These are phyloP conservation scores for Danio jaintianensis DNA, from an alignment of 2,797 vertebrate genomes.

Conservation along the genomic window DNA sequence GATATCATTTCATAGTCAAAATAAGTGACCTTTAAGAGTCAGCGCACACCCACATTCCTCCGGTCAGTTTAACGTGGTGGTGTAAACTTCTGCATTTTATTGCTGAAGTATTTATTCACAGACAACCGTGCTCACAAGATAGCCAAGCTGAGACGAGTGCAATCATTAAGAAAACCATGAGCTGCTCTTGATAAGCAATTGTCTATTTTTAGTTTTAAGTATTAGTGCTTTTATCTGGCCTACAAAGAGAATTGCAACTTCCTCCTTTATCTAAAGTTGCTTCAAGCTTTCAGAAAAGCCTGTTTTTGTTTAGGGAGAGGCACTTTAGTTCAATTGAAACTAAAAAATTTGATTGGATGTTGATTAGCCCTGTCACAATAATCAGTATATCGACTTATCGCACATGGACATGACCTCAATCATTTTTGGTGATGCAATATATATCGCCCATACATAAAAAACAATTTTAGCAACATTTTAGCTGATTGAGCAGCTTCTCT, in stretches of 20 bases:
- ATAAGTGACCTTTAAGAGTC: not conserved
- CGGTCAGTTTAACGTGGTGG: not conserved
- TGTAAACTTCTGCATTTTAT: conserved; percentile 9
- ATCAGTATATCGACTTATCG: too few relatives aligned
- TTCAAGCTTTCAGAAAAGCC: not conserved
- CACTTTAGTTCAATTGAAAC: not conserved
- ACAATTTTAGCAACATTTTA: too few relatives aligned
- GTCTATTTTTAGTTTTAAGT: conserved; percentile 25
- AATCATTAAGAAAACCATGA: conserved; percentile 42
- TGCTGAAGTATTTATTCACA: conserved; percentile 16
- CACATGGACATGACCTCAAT: too few relatives aligned
- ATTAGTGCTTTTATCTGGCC: conserved; percentile 51
- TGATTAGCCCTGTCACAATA: too few relatives aligned
- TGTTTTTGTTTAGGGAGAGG: conserved; percentile 6
- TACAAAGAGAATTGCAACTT: conserved; percentile 31
- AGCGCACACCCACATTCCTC: not conserved
- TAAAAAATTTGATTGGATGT: not conserved
- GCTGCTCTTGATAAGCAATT: conserved; percentile 15
- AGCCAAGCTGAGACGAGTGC: not conserved
- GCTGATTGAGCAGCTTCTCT: too few relatives aligned
- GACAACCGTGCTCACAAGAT: conserved; percentile 43
- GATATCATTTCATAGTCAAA: not conserved
- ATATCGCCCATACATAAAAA: too few relatives aligned
- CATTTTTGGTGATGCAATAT: too few relatives aligned
- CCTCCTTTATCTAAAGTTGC: conserved; percentile 16